Evolutionary conservation across 2,113 vertebrate genomes (phyloP).

Genomic region (Himantopus leucocephalus): DNA sequence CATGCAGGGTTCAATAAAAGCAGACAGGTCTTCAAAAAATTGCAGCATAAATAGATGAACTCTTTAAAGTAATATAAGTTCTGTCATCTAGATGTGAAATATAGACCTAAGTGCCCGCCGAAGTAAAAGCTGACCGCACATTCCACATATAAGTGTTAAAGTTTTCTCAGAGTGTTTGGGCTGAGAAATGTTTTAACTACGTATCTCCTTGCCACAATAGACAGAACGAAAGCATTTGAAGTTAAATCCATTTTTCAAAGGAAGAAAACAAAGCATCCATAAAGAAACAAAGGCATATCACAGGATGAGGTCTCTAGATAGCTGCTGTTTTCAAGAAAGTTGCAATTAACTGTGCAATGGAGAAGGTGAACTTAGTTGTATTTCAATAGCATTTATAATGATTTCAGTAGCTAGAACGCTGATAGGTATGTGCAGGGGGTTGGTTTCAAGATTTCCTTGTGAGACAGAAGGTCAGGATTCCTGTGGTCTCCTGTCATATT

Average conservation of each 20-base stretch:
- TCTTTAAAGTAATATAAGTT: conserved; percentile 77
- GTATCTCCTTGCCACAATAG: not conserved
- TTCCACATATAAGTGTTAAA: not conserved
- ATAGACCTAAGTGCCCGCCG: not conserved
- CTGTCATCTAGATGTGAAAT: conserved; percentile 73
- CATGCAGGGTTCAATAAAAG: conserved; percentile 70
- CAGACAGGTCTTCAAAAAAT: conserved; percentile 76
- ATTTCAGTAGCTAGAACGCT: not conserved
- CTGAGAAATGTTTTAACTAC: conserved; percentile 27
- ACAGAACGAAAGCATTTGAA: not conserved
- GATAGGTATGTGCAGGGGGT: not conserved
- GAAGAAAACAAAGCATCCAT: conserved; percentile 30
- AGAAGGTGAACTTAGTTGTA: not conserved
- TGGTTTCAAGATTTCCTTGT: conserved; percentile 34
- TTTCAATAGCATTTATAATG: conserved; percentile 39
- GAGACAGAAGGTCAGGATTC: conserved; percentile 61
- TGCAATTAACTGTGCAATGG: conserved; percentile 54
- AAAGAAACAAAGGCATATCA: not conserved
- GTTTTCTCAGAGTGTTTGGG: conserved; percentile 20
- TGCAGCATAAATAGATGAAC: conserved; percentile 78
- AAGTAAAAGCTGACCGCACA: conserved; percentile 10
- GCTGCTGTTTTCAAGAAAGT: not conserved
- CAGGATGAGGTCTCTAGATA: not conserved
- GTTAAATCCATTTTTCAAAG: conserved; percentile 30
- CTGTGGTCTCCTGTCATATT: conserved; percentile 60